Base-by-base conservation (phyloP, 1,140 invertebrate species). In the Drosophila rufa region DNA sequence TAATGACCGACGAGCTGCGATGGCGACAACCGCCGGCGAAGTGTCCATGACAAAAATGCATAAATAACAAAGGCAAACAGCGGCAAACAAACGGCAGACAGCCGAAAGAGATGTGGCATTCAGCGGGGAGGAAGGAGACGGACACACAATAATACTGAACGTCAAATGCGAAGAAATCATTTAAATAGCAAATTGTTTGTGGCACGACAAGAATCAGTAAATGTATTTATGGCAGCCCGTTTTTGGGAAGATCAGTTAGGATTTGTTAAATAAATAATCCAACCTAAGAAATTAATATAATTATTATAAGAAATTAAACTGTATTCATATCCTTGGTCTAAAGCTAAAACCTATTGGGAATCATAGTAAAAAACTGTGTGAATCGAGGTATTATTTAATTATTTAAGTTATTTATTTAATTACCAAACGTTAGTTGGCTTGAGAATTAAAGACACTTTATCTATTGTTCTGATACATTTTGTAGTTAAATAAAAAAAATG, bases 31-130 rank as follows among this genome's bases (percentile, higher is more conserved):
- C 64, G 47, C 59, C 59, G 69, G 38, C 36, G 42, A 42, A 48
- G 73, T 75, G 84, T 89, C 80, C 85, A 80, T 89, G 84, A 69
- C 77, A 84, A 90, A 80, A 89, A 87, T 89, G 80, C 85, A 89
- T 89, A 84, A 84, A 80, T 80, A 80, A 80, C 71, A 74, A 87
- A 80, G 45, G 79, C 82, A 82, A 84, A 73, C 76, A 79, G 58
- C 45, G 65, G 38, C 62, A 68, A 77, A 77, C 62, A 53, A 55
- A 58, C 73, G 53, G 47, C 55, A 59, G 46, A 53, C 51, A 68
- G 19, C 3, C 59, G 43, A 75, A 46, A 51, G 68, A 70, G 45
- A 56, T 50, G 40, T 22, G 47, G 17, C 38, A 42, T 33, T n/a
- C 3, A 51, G 7, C 5, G 43, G 42, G n/a, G 12, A 12, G 9